Evolutionary conservation across 1,140 invertebrate genomes (phyloP).

Genomic region (Anagrus nilaparvatae): DNA sequence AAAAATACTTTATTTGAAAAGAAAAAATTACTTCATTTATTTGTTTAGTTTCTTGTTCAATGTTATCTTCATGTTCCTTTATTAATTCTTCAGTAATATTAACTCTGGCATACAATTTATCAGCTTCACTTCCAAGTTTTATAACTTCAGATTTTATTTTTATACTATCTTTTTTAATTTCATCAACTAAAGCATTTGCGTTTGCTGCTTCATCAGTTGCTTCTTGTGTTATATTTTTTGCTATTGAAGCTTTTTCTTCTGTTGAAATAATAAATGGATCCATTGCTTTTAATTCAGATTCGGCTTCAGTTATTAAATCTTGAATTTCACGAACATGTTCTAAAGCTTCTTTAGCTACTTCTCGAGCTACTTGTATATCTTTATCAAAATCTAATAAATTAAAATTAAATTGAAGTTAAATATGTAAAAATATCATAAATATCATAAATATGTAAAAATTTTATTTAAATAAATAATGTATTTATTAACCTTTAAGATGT

Average conservation of each 20-base stretch:
- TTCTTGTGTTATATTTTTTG: slow-evolving; percentile 62
- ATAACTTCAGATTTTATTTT: slow-evolving; percentile 64
- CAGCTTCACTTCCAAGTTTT: slow-evolving; percentile 65
- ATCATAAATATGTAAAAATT: not conserved
- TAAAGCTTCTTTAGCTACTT: slow-evolving; percentile 54
- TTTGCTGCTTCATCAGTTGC: slow-evolving; percentile 53
- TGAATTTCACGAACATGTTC: slow-evolving; percentile 49
- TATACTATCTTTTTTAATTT: slow-evolving; percentile 65
- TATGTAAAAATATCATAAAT: not conserved
- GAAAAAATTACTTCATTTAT: not conserved
- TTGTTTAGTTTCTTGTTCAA: slow-evolving; percentile 54
- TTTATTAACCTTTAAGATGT: slow-evolving; percentile 63
- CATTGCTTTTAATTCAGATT: no score
- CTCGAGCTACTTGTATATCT: slow-evolving; percentile 70
- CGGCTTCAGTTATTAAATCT: slow-evolving; percentile 34
- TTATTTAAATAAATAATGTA: slow-evolving; percentile 1
- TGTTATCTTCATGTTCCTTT: slow-evolving; percentile 59
- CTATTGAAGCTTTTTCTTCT: slow-evolving; percentile 67
- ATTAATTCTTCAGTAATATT: slow-evolving; percentile 60
- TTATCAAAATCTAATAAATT: slow-evolving; percentile 68
- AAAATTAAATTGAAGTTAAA: slow-evolving; percentile 13
- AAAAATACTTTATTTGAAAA: not conserved
- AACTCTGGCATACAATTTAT: slow-evolving; percentile 60
- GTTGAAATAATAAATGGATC: no score
- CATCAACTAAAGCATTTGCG: slow-evolving; percentile 51